A percentile compares a stretch with the other conserved stretches of the same genome.
Evolutionary conservation across 2,888 invertebrate genomes (phyloP).

Genomic region (Drosophila anomalata): DNA sequence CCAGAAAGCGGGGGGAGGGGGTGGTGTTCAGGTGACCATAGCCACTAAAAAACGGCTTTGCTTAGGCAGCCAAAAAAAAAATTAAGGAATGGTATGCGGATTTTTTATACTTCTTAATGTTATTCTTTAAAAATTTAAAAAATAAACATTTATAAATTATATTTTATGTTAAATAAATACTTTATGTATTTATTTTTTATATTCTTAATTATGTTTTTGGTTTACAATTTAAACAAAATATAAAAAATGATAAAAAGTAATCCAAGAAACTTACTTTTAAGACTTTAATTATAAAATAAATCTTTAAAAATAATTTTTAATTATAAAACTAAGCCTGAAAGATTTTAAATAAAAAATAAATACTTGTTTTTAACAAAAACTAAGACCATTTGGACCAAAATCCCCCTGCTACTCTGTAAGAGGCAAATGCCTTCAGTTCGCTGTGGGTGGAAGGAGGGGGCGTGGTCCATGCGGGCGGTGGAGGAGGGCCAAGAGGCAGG

Average conservation of each 20-base stretch:
- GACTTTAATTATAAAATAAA: no score
- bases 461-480: slow-evolving; percentile 5
- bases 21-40: slow-evolving; percentile 29
- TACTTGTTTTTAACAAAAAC: background rate
- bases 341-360: background rate
- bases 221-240: no score
- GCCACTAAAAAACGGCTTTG: slow-evolving; percentile 69
- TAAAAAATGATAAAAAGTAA: no score
- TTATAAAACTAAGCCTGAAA: background rate
- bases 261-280: no score
- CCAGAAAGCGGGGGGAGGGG: background rate
- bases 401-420: background rate
- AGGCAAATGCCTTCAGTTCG: slow-evolving; percentile 18
- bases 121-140: background rate
- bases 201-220: no score
- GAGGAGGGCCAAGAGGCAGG: background rate
- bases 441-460: slow-evolving; percentile 23
- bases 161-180: background rate
- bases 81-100: background rate
- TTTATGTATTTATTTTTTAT: no score
- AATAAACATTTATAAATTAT: background rate
- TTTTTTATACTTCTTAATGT: background rate
- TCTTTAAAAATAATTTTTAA: background rate
- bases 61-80: slow-evolving; percentile 47
- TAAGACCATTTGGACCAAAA: no score